A percentile compares a stretch with the other conserved stretches of the same genome.
phyloP scores from a whole-genome alignment of 2,113 vertebrate species.

The Crotalus horridus region DNA sequence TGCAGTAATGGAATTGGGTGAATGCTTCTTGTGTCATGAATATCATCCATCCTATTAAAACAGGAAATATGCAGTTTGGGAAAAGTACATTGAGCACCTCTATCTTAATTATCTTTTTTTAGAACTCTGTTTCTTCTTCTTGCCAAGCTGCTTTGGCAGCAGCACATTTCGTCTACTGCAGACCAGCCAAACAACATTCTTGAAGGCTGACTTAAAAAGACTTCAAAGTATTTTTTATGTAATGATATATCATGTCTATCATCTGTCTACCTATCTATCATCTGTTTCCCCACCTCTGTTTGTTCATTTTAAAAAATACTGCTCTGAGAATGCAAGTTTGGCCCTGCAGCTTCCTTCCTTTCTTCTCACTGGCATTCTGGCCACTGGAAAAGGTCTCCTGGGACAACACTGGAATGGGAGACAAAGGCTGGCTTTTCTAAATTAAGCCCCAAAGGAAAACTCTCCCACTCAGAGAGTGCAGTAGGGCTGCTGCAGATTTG shows the following conservation, averaged over 20 bases:
- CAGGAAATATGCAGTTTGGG: constrained; percentile 49
- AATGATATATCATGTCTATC: background rate
- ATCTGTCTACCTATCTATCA: background rate
- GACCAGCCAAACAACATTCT: background rate
- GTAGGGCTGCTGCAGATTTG: background rate
- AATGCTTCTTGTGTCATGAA: constrained; percentile 55
- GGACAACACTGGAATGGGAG: background rate
- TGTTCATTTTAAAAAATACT: background rate
- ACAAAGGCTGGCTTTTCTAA: background rate
- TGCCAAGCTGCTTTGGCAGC: background rate
- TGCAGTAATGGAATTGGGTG: constrained; percentile 36
- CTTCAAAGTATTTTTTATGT: background rate
- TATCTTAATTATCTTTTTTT: constrained; percentile 4
- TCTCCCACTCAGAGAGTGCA: background rate
- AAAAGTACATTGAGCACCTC: constrained; percentile 16
- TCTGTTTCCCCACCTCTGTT: background rate
- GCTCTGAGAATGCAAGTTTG: background rate
- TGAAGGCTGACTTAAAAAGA: background rate
- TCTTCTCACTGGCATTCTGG: background rate
- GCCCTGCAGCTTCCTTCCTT: background rate
- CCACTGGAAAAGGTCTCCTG: background rate
- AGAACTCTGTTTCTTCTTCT: constrained; percentile 33
- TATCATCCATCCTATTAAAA: constrained; percentile 54
- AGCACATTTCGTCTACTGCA: background rate
- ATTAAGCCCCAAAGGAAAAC: background rate